Evolutionary conservation across 2,888 invertebrate species (phyloP), one percentile per base, ranked within the genome.

Genomic region (Heteropelma amictum): DNA sequence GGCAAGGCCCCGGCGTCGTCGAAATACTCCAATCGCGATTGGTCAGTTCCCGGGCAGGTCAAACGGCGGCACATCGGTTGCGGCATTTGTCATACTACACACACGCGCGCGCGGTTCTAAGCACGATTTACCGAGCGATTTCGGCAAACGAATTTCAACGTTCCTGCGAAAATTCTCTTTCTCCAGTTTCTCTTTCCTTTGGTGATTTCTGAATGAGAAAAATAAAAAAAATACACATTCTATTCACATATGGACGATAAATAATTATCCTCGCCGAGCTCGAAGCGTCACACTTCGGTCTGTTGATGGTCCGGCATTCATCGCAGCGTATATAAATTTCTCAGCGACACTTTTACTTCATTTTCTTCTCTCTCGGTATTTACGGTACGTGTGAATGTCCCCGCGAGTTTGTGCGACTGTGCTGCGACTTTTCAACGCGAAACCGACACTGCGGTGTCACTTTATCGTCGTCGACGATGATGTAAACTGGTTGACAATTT

Each of bases 31-130:
- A 30, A 69, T 65, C 70, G 70, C 81, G 67, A 85, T 85, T 85
- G 85, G 85, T 80, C 81, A 81, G 82, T 82, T 80, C 77, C 56
- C 80, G 81, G 84, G 80, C 86, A 83, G 85, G 85, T 85, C 86
- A 85, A 85, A 83, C 84, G 78, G 80, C 84, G 81, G 77, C 75
- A 80, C 83, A 79, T 84, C 84, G 83, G 79, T 81, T 79, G 81
- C 64, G 49, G 40, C 65, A 69, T 72, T 71, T 72, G 77, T 74
- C 70, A 70, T 54, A 60, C n/a, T n/a, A n/a, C 35, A 54, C 53
- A 60, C 38, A 14, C 63, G 51, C 30, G 47, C 23, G 10, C 10
- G 17, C 1, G 3, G 14, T 21, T 35, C 33, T n/a, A n/a, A n/a
- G 42, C 45, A 17, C 60, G 23, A 47, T 33, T 28, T 35, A 26